Percentiles rank a stretch among this genome's conserved stretches.
These are phyloP conservation scores for Sebastes schlegelii DNA, from an alignment of 2,113 vertebrate genomes.

Conservation along the genomic window DNA sequence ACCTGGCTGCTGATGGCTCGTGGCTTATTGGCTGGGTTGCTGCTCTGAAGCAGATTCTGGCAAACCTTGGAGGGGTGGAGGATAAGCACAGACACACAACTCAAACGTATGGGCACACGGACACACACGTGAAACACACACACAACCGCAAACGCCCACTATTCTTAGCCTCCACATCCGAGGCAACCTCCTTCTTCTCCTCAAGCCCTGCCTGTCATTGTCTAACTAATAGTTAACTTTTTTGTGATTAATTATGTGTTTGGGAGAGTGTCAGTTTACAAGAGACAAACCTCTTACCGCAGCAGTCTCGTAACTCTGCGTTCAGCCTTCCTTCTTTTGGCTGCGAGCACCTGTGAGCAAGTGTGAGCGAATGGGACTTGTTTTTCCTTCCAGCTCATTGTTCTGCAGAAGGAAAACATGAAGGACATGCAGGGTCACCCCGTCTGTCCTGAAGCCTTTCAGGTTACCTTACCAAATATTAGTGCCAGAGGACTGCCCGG, in stretches of 20 bases:
- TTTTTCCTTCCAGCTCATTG: constrained; percentile 36
- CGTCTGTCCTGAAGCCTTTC: constrained; percentile 37
- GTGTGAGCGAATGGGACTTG: constrained; percentile 10
- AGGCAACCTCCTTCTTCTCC: constrained; percentile 45
- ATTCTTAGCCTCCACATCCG: constrained; percentile 40
- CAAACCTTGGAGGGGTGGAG: constrained; percentile 24
- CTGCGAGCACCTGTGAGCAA: constrained; percentile 46
- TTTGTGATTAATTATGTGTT: constrained; percentile 76
- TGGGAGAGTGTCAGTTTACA: constrained; percentile 67
- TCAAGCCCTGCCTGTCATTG: constrained; percentile 57
- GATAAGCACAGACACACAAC: constrained; percentile 41
- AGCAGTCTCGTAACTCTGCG: constrained; percentile 52
- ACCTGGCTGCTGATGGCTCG: constrained; percentile 78
- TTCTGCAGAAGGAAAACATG: constrained; percentile 41
- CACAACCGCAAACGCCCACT: constrained; percentile 19
- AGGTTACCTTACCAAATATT: constrained; percentile 37
- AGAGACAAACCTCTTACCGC: constrained; percentile 50
- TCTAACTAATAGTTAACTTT: constrained; percentile 68
- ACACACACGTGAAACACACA: background rate
- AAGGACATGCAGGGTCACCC: constrained; percentile 27
- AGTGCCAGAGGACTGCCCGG: constrained; percentile 42
- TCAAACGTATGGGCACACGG: background rate
- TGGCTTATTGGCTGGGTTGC: constrained; percentile 69
- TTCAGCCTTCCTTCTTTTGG: constrained; percentile 40
- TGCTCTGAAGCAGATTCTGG: constrained; percentile 57